phyloP scores from a whole-genome alignment of 2,113 vertebrate genomes.

The Etheostoma cragini region DNA sequence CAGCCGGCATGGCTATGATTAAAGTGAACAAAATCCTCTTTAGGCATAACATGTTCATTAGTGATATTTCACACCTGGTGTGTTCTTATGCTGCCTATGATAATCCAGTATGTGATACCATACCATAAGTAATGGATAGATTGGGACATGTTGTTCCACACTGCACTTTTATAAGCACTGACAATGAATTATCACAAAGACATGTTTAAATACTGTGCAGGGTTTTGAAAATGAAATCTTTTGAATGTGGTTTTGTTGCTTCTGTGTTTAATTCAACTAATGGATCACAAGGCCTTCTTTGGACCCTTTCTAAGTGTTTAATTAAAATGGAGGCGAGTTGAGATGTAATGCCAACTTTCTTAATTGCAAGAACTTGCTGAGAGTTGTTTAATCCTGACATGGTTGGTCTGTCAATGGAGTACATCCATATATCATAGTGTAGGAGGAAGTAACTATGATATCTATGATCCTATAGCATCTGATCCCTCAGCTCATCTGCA shows the following conservation, averaged over 20 bases:
- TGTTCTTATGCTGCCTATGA: not conserved
- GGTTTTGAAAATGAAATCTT: not conserved
- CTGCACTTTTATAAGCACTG: not conserved
- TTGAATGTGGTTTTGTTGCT: not conserved
- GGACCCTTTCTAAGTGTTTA: not conserved
- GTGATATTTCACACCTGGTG: too few species aligned
- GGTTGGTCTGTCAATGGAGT: constrained; percentile 7
- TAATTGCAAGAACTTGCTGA: not conserved
- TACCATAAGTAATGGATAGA: not conserved
- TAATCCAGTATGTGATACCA: not conserved
- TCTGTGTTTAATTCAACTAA: not conserved
- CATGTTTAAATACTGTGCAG: not conserved
- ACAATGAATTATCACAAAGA: not conserved
- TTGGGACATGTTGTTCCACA: too few species aligned
- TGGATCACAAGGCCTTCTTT: not conserved
- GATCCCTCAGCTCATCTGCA: not conserved
- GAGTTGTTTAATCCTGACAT: not conserved
- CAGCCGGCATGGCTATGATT: too few species aligned
- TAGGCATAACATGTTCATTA: too few species aligned
- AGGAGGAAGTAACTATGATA: constrained; percentile 9
- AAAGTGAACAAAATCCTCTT: too few species aligned
- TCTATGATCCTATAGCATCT: constrained; percentile 3
- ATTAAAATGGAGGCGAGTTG: not conserved
- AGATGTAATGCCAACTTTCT: not conserved
- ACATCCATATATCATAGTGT: not conserved